These are phyloP conservation scores for Numenius phaeopus DNA, from an alignment of 2,797 vertebrate species.

Conservation along the genomic window DNA sequence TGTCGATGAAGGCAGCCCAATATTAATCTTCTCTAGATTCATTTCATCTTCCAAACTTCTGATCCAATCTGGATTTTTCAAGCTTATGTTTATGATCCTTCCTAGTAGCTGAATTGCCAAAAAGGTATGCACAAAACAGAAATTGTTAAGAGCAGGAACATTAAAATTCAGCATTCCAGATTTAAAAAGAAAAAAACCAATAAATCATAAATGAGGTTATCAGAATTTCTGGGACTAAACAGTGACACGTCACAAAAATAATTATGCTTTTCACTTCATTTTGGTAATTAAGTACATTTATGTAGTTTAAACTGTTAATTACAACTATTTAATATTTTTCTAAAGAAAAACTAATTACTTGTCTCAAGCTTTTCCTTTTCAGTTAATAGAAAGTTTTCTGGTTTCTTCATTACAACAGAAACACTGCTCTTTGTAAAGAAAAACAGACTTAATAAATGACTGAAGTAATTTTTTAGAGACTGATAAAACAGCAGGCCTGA, in stretches of 20 bases:
- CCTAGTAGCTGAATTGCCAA: constrained; percentile 84
- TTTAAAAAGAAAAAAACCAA: neutral
- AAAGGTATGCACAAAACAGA: neutral
- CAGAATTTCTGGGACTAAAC: neutral
- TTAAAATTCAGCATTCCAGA: neutral
- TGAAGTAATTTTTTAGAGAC: neutral
- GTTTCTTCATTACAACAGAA: neutral
- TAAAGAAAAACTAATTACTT: neutral
- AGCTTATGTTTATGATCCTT: constrained; percentile 87
- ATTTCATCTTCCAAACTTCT: constrained; percentile 95
- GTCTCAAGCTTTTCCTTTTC: neutral
- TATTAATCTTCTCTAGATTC: constrained; percentile 91
- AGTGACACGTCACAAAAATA: neutral
- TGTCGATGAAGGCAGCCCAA: constrained; percentile 89
- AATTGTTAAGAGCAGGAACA: neutral
- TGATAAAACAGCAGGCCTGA: neutral
- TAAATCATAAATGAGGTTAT: neutral
- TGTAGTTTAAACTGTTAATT: neutral
- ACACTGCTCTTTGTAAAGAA: neutral
- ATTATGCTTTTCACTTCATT: neutral
- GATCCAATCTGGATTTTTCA: constrained; percentile 97
- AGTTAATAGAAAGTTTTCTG: neutral
- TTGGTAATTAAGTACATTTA: neutral
- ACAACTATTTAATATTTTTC: neutral
- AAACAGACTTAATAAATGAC: neutral